Evolutionary conservation across 2,113 vertebrate species (phyloP).

Genomic region (Sprattus sprattus): DNA sequence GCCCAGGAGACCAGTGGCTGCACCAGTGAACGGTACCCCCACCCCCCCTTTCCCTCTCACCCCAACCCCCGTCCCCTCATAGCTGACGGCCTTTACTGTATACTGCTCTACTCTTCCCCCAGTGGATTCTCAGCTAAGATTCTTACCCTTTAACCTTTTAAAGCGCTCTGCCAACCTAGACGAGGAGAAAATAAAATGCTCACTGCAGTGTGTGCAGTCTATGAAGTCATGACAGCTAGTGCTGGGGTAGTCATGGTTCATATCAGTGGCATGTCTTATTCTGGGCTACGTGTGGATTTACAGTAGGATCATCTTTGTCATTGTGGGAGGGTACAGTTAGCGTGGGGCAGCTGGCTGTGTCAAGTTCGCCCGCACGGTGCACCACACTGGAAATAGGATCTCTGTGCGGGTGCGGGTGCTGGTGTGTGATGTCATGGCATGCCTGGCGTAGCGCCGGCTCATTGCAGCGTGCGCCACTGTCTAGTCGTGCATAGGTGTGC

Average conservation of each 20-base stretch:
- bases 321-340: too few species aligned
- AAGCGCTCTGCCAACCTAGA: background rate
- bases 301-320: background rate
- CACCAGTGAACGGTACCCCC: slow-evolving; percentile 84
- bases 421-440: background rate
- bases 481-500: background rate
- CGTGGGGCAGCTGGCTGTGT: background rate
- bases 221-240: background rate
- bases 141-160: slow-evolving; percentile 12
- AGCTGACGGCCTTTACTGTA: background rate
- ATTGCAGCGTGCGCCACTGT: background rate
- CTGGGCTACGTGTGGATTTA: background rate
- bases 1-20: slow-evolving; percentile 88
- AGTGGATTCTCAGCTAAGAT: background rate
- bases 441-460: background rate
- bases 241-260: background rate
- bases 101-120: background rate
- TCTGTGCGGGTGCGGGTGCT: background rate
- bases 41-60: background rate
- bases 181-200: background rate
- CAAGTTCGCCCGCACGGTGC: background rate
- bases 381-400: background rate
- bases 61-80: background rate
- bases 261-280: background rate
- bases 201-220: background rate